phyloP scores from a whole-genome alignment of 2,797 vertebrate genomes.

The Buceros bicornis region DNA sequence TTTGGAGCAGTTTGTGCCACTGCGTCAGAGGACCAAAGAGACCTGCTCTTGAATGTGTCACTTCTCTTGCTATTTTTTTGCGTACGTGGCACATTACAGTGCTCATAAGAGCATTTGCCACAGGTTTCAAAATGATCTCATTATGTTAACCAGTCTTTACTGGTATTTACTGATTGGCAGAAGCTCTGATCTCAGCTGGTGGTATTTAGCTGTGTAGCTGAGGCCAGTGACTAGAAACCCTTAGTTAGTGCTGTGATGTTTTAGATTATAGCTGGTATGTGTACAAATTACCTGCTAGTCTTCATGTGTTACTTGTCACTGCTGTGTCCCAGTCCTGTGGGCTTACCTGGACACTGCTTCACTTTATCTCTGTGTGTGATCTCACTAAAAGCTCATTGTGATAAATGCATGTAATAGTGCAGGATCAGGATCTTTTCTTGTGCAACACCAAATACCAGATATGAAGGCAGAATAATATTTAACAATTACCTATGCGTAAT shows the following conservation, averaged over 20 bases:
- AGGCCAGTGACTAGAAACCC: background rate
- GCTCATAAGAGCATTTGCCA: background rate
- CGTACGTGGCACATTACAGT: fast-evolving
- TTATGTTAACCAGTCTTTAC: background rate
- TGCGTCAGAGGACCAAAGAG: background rate
- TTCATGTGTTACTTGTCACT: background rate
- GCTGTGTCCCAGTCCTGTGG: background rate
- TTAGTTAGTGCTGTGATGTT: background rate
- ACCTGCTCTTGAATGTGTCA: background rate
- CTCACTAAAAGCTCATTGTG: background rate
- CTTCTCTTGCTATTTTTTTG: background rate
- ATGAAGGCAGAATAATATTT: background rate
- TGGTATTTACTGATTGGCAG: background rate
- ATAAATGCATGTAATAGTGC: background rate
- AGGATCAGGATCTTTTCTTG: background rate
- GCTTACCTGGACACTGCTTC: background rate
- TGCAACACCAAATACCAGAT: background rate
- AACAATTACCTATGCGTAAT: background rate
- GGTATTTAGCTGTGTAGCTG: background rate
- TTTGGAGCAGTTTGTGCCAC: background rate
- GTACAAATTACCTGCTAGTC: background rate
- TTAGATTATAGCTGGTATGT: background rate
- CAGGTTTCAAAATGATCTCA: background rate
- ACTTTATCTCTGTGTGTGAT: fast-evolving
- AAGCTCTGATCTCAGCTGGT: background rate